Evolutionary conservation across 1,140 invertebrate genomes (phyloP), one percentile per base, ranked within the genome.

Genomic region (Cheumatopsyche charites): DNA sequence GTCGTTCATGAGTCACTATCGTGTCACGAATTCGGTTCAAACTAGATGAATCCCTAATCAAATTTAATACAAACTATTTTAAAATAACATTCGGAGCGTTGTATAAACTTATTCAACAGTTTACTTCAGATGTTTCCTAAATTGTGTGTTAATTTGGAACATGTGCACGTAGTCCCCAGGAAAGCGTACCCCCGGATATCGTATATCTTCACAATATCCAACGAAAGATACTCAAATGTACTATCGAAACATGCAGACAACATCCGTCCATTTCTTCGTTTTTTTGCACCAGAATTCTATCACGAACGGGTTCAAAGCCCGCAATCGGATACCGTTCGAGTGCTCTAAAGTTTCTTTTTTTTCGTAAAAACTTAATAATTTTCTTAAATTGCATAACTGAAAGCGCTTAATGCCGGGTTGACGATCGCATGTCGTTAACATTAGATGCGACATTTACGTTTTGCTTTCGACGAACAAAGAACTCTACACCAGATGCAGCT

Each of bases 291-390:
- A 66, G 25, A 66, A 66, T 66, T 66, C 63, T 66, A 49, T 66
- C 63, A 66, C 45, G 63, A 25, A 66, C 45, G 63, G 63, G 63
- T 66, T 66, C 63, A 66, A 49, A 66, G 63, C 42, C 63, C 63
- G 63, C 2, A 7, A 42, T 23, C 13, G 29, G 62, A 63, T 63
- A 63, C 62, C 62, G 62, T 63, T 41, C 62, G 15, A 63, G 62
- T 42, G 62, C 62, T 43, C 29, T 4, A 36, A 36, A 36, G 29
- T 9, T 36, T n/a, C n/a, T n/a, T n/a, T n/a, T n/a, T n/a, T n/a
- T n/a, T n/a, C n/a, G n/a, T n/a, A n/a, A n/a, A n/a, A n/a, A n/a
- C 29, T 4, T 9, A 36, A 4, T 3, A 36, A 36, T 36, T 36
- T 36, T 36, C 29, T 3, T 9, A 4, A 36, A 36, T 36, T 36